Percentiles rank a stretch among this genome's conserved stretches.
These are phyloP conservation scores for Gallirallus australis DNA, from an alignment of 2,797 vertebrate genomes.

Conservation along the genomic window DNA sequence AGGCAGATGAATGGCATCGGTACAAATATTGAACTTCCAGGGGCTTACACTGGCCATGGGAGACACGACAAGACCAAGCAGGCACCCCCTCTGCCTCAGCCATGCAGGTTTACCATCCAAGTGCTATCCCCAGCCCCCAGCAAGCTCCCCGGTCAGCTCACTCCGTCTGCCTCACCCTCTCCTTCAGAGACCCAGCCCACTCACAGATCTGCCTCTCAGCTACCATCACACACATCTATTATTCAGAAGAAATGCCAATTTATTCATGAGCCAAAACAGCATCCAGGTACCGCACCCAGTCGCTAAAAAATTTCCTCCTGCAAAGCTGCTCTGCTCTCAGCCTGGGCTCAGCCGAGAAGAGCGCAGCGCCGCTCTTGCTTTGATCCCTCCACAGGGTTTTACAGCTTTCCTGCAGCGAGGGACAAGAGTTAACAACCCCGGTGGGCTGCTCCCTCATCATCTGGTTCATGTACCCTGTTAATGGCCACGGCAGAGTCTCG, in stretches of 20 bases:
- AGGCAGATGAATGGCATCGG: not conserved
- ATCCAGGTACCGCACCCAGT: not conserved
- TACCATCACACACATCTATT: slow-evolving; percentile 11
- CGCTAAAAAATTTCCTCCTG: not conserved
- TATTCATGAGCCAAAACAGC: slow-evolving; percentile 20
- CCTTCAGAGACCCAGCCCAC: not conserved
- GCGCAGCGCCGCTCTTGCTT: rapidly evolving
- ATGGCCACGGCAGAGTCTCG: not conserved
- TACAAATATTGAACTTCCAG: not conserved
- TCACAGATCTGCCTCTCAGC: not conserved
- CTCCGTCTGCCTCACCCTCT: not conserved
- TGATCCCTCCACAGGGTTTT: not conserved
- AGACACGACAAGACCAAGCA: not conserved
- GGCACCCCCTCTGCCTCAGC: not conserved
- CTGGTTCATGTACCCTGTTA: not conserved
- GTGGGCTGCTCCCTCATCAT: not conserved
- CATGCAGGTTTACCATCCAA: not conserved
- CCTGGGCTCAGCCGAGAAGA: not conserved
- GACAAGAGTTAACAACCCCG: slow-evolving; percentile 16
- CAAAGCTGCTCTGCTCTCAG: not conserved
- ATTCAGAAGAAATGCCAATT: slow-evolving; percentile 49
- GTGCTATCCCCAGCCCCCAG: not conserved
- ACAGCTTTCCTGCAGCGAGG: not conserved
- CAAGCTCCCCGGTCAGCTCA: not conserved
- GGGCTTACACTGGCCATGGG: rapidly evolving